These are phyloP conservation scores for Thysanoteuthis rhombus DNA, from an alignment of 2,888 invertebrate species.

Conservation along the genomic window DNA sequence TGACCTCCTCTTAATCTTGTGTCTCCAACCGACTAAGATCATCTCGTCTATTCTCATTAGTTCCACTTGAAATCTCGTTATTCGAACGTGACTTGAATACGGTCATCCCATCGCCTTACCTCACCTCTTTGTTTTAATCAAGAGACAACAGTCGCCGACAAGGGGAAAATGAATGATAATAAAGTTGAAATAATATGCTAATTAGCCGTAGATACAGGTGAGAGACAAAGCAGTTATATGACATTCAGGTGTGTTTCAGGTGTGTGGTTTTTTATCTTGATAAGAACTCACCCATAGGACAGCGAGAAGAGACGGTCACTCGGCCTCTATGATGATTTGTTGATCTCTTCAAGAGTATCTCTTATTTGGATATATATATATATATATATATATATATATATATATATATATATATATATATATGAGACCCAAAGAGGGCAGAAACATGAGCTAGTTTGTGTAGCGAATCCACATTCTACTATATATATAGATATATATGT, in stretches of 20 bases:
- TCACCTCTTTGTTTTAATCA: background rate
- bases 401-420: too few relatives aligned
- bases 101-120: background rate
- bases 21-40: background rate
- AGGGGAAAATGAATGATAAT: background rate
- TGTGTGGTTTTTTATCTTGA: background rate
- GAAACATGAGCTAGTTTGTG: too few relatives aligned
- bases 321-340: background rate
- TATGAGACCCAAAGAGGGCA: too few relatives aligned
- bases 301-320: background rate
- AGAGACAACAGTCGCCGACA: background rate
- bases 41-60: background rate
- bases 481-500: too few relatives aligned
- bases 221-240: background rate
- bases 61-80: background rate
- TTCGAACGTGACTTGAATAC: background rate
- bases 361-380: background rate
- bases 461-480: too few relatives aligned
- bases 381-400: too few relatives aligned
- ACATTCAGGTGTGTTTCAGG: background rate
- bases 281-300: background rate
- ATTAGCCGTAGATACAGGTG: background rate
- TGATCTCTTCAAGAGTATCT: background rate
- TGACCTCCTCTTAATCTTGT: background rate
- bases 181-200: background rate